Evolutionary conservation across 2,113 vertebrate genomes (phyloP).

Genomic region (Dasyprocta punctata): DNA sequence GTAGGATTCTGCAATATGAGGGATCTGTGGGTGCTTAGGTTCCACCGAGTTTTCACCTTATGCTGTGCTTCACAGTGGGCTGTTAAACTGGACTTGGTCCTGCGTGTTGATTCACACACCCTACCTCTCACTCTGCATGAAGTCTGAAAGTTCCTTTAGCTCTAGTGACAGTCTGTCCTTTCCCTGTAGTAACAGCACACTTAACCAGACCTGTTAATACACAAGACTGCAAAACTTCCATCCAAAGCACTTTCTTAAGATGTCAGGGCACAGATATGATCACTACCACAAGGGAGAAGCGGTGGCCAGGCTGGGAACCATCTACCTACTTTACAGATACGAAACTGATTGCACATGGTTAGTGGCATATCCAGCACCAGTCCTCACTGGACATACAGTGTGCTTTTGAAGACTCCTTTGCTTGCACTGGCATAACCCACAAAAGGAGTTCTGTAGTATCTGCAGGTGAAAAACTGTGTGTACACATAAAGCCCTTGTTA

Average conservation of each 20-base stretch:
- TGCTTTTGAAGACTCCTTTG: background rate
- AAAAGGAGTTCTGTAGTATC: background rate
- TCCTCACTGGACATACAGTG: background rate
- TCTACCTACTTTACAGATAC: background rate
- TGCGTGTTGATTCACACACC: background rate
- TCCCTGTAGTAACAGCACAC: background rate
- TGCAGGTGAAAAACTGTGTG: background rate
- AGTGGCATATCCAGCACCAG: background rate
- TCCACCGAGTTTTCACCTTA: background rate
- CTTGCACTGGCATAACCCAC: background rate
- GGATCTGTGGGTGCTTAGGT: too few species aligned
- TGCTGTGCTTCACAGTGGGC: background rate
- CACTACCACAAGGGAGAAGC: background rate
- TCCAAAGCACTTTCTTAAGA: background rate
- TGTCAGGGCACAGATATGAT: background rate
- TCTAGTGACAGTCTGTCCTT: background rate
- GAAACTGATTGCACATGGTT: background rate
- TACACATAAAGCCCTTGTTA: background rate
- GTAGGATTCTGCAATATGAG: background rate
- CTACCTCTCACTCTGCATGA: background rate
- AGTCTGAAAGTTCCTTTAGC: background rate
- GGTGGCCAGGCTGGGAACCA: background rate
- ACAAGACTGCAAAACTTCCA: background rate
- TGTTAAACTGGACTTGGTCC: background rate
- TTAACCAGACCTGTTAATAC: background rate